Percentiles rank a stretch among this genome's conserved stretches.
phyloP scores from a whole-genome alignment of 2,797 vertebrate species.

The Anas bernieri region DNA sequence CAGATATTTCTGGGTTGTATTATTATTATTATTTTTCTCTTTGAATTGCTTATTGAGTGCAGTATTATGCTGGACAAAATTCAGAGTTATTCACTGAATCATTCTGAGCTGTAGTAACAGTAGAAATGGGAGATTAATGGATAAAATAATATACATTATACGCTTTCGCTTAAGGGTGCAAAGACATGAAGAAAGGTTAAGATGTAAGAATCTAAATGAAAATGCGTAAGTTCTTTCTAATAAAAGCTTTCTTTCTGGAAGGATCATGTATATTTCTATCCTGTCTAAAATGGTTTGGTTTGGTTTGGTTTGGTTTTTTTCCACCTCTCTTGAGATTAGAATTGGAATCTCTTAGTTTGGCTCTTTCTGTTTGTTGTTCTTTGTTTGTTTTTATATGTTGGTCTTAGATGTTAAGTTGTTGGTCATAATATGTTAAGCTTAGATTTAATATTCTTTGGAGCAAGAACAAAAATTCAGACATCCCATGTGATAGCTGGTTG shows the following conservation, averaged over 20 bases:
- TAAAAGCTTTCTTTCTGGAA: not conserved
- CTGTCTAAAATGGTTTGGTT: not conserved
- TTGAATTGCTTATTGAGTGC: not conserved
- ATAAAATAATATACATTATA: constrained; percentile 26
- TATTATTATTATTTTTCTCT: not conserved
- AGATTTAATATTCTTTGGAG: not conserved
- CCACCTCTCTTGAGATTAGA: not conserved
- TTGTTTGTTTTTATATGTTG: not conserved
- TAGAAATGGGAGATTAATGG: constrained; percentile 33
- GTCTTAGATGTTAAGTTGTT: not conserved
- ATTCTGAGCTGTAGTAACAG: not conserved
- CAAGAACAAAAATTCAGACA: not conserved
- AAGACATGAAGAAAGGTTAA: constrained; percentile 45
- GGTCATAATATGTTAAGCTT: not conserved
- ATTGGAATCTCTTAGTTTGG: not conserved
- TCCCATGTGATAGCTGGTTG: not conserved
- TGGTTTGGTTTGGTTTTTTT: not conserved
- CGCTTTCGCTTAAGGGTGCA: constrained; percentile 16
- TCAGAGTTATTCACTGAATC: not conserved
- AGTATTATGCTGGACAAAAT: not conserved
- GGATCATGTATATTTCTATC: not conserved
- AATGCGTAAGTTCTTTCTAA: constrained; percentile 34
- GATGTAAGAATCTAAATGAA: constrained; percentile 42
- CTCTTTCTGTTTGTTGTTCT: not conserved
- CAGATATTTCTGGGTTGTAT: not conserved